Percentiles rank a stretch among this genome's conserved stretches.
phyloP scores from a whole-genome alignment of 2,113 vertebrate species.

The Ophthalmolycus amberensis region DNA sequence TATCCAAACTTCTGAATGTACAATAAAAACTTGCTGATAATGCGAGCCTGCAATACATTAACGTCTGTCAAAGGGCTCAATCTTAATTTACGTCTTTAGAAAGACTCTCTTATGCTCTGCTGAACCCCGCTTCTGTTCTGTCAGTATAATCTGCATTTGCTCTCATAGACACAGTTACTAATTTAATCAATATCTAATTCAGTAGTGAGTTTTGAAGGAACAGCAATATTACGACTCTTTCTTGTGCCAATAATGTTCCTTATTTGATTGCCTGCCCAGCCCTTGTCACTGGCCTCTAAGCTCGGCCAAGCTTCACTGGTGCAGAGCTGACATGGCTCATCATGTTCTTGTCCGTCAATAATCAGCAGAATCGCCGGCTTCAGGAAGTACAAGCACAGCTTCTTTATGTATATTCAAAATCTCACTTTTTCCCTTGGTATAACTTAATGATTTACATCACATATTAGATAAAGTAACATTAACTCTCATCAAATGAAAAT shows the following conservation, averaged over 20 bases:
- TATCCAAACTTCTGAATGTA: background rate
- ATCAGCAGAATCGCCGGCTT: conserved; percentile 38
- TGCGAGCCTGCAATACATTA: background rate
- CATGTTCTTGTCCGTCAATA: conserved; percentile 55
- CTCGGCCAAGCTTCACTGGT: conserved; percentile 38
- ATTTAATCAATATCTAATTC: conserved; percentile 41
- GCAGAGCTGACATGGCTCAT: conserved; percentile 56
- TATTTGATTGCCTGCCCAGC: conserved; percentile 52
- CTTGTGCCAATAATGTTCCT: conserved; percentile 45
- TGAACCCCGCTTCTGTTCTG: conserved; percentile 6
- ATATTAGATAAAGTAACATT: background rate
- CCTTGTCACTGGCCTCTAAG: conserved; percentile 39
- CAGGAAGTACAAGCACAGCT: background rate
- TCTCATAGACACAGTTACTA: conserved; percentile 17
- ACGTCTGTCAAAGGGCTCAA: background rate
- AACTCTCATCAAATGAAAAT: background rate
- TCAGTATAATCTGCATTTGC: conserved; percentile 16
- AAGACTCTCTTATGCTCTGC: conserved; percentile 1
- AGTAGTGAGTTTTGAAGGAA: conserved; percentile 25
- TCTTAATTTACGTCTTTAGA: conserved; percentile 12
- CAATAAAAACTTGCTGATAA: background rate
- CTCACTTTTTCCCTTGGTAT: background rate
- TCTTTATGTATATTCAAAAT: conserved; percentile 14
- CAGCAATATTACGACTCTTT: conserved; percentile 28
- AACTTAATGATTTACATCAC: background rate